A percentile compares a stretch with the other conserved stretches of the same genome.
These are phyloP conservation scores for Channa striata DNA, from an alignment of 2,797 vertebrate genomes.

Conservation along the genomic window DNA sequence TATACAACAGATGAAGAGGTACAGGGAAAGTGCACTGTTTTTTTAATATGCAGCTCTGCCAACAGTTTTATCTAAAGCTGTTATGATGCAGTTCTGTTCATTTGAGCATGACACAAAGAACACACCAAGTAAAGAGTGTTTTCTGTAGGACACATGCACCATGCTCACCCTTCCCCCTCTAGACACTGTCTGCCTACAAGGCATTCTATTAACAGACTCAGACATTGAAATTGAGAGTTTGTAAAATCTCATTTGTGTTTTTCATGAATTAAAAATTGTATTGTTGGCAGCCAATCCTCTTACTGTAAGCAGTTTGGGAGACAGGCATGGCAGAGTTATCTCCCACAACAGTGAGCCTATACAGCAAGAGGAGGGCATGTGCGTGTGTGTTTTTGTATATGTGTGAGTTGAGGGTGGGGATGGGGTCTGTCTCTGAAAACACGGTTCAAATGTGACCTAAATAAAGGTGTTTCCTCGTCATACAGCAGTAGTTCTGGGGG, in stretches of 20 bases:
- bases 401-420: constrained; percentile 42
- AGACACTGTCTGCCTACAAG: constrained; percentile 67
- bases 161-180: constrained; percentile 28
- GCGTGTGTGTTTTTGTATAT: constrained; percentile 25
- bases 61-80: constrained; percentile 33
- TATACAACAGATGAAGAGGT: constrained; percentile 10
- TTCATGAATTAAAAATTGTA: constrained; percentile 85
- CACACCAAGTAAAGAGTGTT: constrained; percentile 42
- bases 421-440: constrained; percentile 60
- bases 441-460: constrained; percentile 82
- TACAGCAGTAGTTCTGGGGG: constrained; percentile 45
- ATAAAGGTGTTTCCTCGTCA: constrained; percentile 79
- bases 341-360: constrained; percentile 58
- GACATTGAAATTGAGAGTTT: constrained; percentile 78
- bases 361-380: constrained; percentile 40
- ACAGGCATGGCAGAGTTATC: constrained; percentile 80
- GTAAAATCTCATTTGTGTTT: constrained; percentile 84
- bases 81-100: constrained; percentile 40
- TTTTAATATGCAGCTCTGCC: constrained; percentile 37
- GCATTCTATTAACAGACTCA: constrained; percentile 76
- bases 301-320: constrained; percentile 85
- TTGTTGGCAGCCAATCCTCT: constrained; percentile 87
- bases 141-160: constrained; percentile 47
- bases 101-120: constrained; percentile 57
- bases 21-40: constrained; percentile 13